Conservation (phyloP, 2,888 invertebrate species). For the Salticus scenicus region DNA sequence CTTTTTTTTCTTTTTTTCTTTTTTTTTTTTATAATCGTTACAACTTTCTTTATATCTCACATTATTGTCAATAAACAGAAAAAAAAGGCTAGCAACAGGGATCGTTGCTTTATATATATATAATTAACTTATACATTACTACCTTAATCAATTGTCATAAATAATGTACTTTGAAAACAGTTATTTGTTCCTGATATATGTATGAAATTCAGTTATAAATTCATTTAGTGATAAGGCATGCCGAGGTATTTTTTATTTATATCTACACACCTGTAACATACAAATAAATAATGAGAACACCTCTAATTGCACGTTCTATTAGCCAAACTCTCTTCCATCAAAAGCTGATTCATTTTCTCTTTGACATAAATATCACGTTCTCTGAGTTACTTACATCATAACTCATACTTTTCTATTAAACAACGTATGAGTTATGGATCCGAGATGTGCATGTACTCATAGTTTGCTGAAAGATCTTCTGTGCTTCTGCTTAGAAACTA, state of each 20-base stretch:
- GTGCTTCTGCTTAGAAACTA: neutral
- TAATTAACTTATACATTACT: no score
- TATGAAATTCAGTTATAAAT: no score
- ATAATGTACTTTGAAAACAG: no score
- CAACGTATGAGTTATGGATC: neutral
- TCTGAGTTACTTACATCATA: neutral
- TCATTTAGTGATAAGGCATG: no score
- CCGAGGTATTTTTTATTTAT: no score
- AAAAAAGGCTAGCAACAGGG: neutral
- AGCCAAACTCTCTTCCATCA: neutral
- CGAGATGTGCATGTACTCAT: neutral
- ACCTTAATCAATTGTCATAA: no score
- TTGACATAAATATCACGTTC: neutral
- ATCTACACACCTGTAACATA: neutral
- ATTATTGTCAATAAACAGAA: no score
- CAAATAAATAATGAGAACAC: neutral
- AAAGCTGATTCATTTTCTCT: neutral
- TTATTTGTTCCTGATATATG: no score
- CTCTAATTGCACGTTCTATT: neutral
- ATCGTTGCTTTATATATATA: no score
- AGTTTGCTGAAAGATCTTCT: neutral
- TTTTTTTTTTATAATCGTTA: no score
- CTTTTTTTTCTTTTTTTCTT: no score
- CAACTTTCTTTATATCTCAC: no score
- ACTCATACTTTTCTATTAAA: conserved; percentile 1